phyloP scores from a whole-genome alignment of 2,113 vertebrate species.

The Stomatorhinus ivindoensis region DNA sequence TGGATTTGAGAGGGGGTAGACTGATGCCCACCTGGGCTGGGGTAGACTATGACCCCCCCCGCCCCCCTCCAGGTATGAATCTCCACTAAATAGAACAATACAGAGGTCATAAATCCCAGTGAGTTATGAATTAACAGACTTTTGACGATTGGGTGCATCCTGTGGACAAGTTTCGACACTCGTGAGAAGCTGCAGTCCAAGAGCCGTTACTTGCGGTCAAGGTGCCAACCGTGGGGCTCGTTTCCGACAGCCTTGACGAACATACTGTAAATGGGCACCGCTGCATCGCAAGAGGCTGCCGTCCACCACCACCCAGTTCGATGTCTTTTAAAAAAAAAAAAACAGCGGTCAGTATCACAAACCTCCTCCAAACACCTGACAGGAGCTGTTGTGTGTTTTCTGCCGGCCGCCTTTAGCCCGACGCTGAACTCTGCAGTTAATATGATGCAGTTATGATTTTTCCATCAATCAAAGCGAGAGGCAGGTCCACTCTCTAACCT shows the following conservation, averaged over 20 bases:
- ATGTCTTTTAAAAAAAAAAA: not conserved
- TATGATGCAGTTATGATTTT: conserved; percentile 97
- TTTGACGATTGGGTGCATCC: conserved; percentile 12
- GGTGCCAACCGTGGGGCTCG: conserved; percentile 39
- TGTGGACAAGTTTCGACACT: conserved; percentile 39
- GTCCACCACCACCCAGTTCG: conserved; percentile 26
- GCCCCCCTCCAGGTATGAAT: not conserved
- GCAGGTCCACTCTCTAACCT: conserved; percentile 79
- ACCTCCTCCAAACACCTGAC: conserved; percentile 77
- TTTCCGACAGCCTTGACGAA: conserved; percentile 31
- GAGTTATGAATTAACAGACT: conserved; percentile 39
- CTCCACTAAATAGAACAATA: not conserved
- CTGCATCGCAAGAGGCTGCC: conserved; percentile 30
- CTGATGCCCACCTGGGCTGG: not conserved
- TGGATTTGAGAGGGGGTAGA: conserved; percentile 22
- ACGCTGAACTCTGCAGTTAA: conserved; percentile 93
- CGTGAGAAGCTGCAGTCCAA: conserved; percentile 20
- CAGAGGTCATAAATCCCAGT: not conserved
- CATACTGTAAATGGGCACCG: conserved; percentile 32
- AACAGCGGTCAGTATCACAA: conserved; percentile 47
- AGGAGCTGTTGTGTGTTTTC: conserved; percentile 66
- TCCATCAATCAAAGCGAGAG: conserved; percentile 85
- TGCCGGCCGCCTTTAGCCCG: conserved; percentile 89
- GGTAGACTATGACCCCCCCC: not conserved
- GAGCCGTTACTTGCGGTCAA: conserved; percentile 28